A percentile compares a stretch with the other conserved stretches of the same genome.
These are phyloP conservation scores for Leptoclinus maculatus DNA, from an alignment of 2,797 vertebrate genomes.

Conservation along the genomic window DNA sequence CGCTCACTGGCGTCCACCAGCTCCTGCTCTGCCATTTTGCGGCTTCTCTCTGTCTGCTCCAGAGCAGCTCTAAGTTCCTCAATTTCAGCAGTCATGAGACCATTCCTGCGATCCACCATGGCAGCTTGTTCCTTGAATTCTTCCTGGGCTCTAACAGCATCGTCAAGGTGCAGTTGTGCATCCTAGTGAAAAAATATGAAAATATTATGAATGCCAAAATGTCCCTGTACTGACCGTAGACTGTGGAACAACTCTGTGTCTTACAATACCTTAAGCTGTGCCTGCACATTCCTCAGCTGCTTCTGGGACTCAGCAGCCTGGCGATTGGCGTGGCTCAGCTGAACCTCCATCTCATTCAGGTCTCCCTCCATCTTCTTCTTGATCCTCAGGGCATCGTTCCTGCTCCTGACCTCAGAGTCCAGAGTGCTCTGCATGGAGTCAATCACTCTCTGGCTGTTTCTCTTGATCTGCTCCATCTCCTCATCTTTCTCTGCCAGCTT, in stretches of 20 bases:
- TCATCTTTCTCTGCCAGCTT: constrained; percentile 91
- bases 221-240: no score
- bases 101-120: constrained; percentile 87
- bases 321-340: constrained; percentile 89
- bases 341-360: constrained; percentile 90
- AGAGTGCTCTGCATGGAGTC: constrained; percentile 88
- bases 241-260: background rate
- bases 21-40: constrained; percentile 89
- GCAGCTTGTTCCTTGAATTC: constrained; percentile 91
- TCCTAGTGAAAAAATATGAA: constrained; percentile 71
- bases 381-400: constrained; percentile 89
- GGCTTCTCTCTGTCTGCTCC: constrained; percentile 88
- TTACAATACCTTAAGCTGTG: constrained; percentile 87
- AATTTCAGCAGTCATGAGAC: constrained; percentile 87
- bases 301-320: constrained; percentile 89
- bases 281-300: constrained; percentile 86
- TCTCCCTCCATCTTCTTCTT: constrained; percentile 94
- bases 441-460: constrained; percentile 85
- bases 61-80: constrained; percentile 87
- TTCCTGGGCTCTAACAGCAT: constrained; percentile 86
- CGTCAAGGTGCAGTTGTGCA: constrained; percentile 88
- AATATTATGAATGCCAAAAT: background rate
- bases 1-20: constrained; percentile 86
- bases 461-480: constrained; percentile 91
- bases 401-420: constrained; percentile 90